Evolutionary conservation across 1,140 invertebrate species (phyloP).

Genomic region (Maconellicoccus hirsutus): DNA sequence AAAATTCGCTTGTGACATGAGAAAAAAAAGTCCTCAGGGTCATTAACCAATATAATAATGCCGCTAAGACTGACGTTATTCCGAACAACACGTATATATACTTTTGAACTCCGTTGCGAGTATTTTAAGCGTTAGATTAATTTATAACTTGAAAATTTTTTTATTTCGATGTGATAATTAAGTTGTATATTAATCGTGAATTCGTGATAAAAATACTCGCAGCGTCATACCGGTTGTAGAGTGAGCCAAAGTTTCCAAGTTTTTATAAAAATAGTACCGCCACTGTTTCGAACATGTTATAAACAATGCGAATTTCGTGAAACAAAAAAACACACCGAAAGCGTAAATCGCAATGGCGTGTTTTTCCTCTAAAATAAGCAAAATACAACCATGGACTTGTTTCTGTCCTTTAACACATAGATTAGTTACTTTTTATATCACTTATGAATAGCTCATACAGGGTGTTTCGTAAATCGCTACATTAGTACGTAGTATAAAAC

Average conservation of each 20-base stretch:
- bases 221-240: conserved; percentile 7
- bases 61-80: background rate
- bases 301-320: background rate
- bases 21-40: background rate
- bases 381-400: background rate
- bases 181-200: background rate
- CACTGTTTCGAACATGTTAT: background rate
- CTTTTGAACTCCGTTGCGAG: background rate
- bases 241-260: background rate
- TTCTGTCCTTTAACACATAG: too few species aligned
- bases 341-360: background rate
- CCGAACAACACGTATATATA: conserved; percentile 2
- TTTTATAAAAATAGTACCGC: background rate
- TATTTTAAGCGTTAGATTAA: background rate
- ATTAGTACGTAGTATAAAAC: too few species aligned
- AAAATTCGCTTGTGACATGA: background rate
- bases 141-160: background rate
- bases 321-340: background rate
- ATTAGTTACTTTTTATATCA: too few species aligned
- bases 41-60: background rate
- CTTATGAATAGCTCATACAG: background rate
- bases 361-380: background rate
- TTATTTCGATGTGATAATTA: conserved; percentile 5
- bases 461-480: background rate
- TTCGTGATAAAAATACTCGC: background rate